phyloP scores from a whole-genome alignment of 2,797 vertebrate species.

The Sitta carolinensis region DNA sequence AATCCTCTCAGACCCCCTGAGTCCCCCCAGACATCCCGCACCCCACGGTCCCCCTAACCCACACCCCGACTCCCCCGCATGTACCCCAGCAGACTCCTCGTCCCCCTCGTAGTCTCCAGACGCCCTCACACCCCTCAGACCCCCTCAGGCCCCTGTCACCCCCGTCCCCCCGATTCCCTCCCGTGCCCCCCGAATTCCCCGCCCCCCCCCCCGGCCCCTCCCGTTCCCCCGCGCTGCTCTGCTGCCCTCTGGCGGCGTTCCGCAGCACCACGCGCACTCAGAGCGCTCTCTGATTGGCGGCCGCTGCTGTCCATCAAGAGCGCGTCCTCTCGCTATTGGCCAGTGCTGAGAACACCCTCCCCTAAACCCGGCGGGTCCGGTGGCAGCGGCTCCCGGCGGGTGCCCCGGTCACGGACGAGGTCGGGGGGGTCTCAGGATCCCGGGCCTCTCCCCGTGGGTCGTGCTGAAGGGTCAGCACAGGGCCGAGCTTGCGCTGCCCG shows the following conservation, averaged over 20 bases:
- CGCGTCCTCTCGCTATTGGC: background rate
- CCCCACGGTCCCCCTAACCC: background rate
- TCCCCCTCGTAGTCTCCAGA: background rate
- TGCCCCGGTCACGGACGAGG: background rate
- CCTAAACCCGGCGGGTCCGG: background rate
- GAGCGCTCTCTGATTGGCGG: background rate
- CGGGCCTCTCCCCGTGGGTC: background rate
- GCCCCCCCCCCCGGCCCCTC: background rate
- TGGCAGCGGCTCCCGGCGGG: background rate
- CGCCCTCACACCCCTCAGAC: background rate
- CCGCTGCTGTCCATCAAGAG: background rate
- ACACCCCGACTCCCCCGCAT: background rate
- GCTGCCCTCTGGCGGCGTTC: background rate
- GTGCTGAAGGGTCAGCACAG: background rate
- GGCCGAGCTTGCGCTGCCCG: background rate
- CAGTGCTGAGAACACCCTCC: background rate
- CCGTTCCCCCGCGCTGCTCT: background rate
- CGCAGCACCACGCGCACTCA: background rate
- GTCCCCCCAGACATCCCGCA: background rate
- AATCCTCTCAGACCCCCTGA: background rate
- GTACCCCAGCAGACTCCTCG: background rate
- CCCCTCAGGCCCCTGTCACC: background rate
- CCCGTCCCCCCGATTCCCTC: background rate
- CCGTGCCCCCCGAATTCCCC: background rate
- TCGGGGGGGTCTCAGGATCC: background rate